Evolutionary conservation across 2,797 vertebrate genomes (phyloP), one percentile per base, ranked within the genome.

Genomic region (Myripristis murdjan): DNA sequence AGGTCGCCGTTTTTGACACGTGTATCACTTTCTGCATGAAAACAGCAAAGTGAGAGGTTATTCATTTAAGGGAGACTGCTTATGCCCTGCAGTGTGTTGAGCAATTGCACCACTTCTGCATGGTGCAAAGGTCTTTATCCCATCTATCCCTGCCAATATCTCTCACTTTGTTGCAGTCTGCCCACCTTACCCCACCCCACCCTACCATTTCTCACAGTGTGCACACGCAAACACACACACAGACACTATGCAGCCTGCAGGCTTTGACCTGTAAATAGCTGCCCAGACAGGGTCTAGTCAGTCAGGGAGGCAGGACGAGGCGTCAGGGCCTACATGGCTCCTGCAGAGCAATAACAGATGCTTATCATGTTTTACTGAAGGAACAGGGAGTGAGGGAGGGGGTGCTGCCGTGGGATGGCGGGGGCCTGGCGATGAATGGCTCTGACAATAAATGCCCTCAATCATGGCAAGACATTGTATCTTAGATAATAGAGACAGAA

Each of bases 221-320:
- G n/a, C n/a, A n/a, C n/a, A n/a, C n/a, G n/a, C n/a, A n/a, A n/a
- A 55, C 75, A 78, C 77, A 83, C 70, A 88, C 69, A 86, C 69
- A 84, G 65, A 58, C 69, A 55, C 59, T 35, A 71, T 52, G 53
- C 85, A 80, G 91, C 90, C 91, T 95, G 91, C 93, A 96, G 94
- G 95, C 95, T 95, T 94, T 95, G 92, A 95, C 94, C 93, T 96
- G 95, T 90, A 87, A 89, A 74, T 81, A 87, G 92, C 77, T 95
- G 95, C 93, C 91, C 90, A 90, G 92, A 90, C 94, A 93, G 77
- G 82, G 93, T 89, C 88, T 93, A 87, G 90, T 90, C 93, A 92
- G 90, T 91, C 90, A 89, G 84, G 70, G 54, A 84, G 83, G 79
- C 82, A 92, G 76, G 73, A 77, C 67, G 75, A 70, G 79, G 89